A percentile compares a stretch with the other conserved stretches of the same genome.
phyloP scores from a whole-genome alignment of 92 coral and sea anemone species.

The Bergia puertoricense region DNA sequence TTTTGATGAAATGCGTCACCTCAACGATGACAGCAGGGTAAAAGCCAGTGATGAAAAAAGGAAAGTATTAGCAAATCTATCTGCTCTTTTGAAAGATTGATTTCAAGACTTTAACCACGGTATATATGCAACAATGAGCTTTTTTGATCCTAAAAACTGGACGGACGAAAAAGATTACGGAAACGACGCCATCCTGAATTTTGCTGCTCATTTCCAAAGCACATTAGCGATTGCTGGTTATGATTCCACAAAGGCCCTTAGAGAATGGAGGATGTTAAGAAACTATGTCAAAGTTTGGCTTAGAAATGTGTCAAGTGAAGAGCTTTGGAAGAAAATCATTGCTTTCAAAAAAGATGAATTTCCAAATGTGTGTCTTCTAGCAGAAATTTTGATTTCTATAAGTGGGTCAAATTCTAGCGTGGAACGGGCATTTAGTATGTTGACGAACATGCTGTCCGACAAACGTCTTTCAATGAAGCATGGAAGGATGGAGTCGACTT shows the following conservation, averaged over 20 bases:
- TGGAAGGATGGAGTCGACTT: slow-evolving; percentile 36
- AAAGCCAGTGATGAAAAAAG: slow-evolving; percentile 28
- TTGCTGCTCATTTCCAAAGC: slow-evolving; percentile 48
- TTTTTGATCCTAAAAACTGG: slow-evolving; percentile 35
- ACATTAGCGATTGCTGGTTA: slow-evolving; percentile 30
- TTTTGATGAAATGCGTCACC: neutral
- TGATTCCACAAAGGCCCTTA: neutral
- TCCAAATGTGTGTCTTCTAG: slow-evolving; percentile 42
- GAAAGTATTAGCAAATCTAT: slow-evolving; percentile 3
- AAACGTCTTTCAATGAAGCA: slow-evolving; percentile 44
- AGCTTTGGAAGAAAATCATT: slow-evolving; percentile 48
- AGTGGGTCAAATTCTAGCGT: slow-evolving; percentile 45
- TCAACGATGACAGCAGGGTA: no score
- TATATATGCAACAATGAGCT: slow-evolving; percentile 19
- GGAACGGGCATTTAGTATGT: slow-evolving; percentile 44
- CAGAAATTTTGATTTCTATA: slow-evolving; percentile 29
- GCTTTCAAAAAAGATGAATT: slow-evolving; percentile 36
- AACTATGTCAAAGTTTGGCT: slow-evolving; percentile 15
- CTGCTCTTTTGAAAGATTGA: slow-evolving; percentile 22
- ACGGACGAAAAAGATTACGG: slow-evolving; percentile 23
- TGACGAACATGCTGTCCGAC: slow-evolving; percentile 30
- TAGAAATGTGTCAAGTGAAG: slow-evolving; percentile 29
- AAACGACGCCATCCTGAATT: slow-evolving; percentile 38
- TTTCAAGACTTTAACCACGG: slow-evolving; percentile 21
- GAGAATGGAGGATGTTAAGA: slow-evolving; percentile 24